These are phyloP conservation scores for Drosophila suboccidentalis DNA, from an alignment of 2,888 invertebrate genomes.

Conservation along the genomic window DNA sequence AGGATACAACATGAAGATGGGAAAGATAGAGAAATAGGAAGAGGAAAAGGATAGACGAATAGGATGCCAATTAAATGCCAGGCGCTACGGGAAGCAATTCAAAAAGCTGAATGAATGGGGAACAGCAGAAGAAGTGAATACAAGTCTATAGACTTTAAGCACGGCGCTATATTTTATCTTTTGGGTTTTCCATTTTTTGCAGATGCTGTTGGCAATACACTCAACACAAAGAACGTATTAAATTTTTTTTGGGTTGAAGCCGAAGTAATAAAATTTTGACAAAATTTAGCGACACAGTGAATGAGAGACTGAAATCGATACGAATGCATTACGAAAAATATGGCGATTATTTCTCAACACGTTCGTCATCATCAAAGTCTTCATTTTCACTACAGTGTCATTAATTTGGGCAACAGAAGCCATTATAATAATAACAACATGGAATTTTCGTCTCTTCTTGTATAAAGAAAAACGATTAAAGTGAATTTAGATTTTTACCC, in stretches of 20 bases:
- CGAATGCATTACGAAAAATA: slow-evolving; percentile 64
- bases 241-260: slow-evolving; percentile 54
- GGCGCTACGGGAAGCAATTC: slow-evolving; percentile 62
- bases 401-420: slow-evolving; percentile 55
- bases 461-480: slow-evolving; percentile 53
- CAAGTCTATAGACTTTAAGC: slow-evolving; percentile 43
- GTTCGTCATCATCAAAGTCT: slow-evolving; percentile 38
- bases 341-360: slow-evolving; percentile 68
- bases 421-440: slow-evolving; percentile 65
- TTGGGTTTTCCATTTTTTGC: slow-evolving; percentile 30
- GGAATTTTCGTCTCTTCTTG: slow-evolving; percentile 70
- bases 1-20: slow-evolving; percentile 28
- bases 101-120: slow-evolving; percentile 48
- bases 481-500: slow-evolving; percentile 87
- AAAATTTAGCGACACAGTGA: slow-evolving; percentile 51
- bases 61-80: slow-evolving; percentile 28
- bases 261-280: slow-evolving; percentile 59
- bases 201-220: slow-evolving; percentile 65
- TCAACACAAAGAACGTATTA: slow-evolving; percentile 45
- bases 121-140: slow-evolving; percentile 15
- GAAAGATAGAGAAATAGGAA: slow-evolving; percentile 15
- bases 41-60: slow-evolving; percentile 8
- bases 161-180: slow-evolving; percentile 60
- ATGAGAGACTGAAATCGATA: slow-evolving; percentile 29
- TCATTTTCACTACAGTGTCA: slow-evolving; percentile 35